Evolutionary conservation across 2,888 invertebrate species (phyloP).

Genomic region (Phengaris alcon): DNA sequence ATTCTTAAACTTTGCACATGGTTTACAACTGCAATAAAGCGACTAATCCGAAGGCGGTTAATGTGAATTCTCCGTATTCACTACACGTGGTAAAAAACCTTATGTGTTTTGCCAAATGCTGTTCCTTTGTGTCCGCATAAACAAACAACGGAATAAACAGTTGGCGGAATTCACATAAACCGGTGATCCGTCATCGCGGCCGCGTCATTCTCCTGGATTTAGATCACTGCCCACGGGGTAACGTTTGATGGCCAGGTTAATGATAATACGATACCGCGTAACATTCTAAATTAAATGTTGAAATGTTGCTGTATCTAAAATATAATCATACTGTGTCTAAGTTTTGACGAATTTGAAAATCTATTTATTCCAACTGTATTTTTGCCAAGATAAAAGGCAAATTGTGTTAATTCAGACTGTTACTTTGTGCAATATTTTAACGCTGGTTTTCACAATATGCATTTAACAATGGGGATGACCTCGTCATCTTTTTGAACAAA

Average conservation of each 20-base stretch:
- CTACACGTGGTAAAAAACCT: not conserved
- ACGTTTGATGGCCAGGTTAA: slow-evolving; percentile 11
- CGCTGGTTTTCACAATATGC: too few relatives aligned
- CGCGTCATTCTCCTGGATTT: slow-evolving; percentile 23
- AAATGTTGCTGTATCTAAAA: not conserved
- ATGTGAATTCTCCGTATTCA: slow-evolving; percentile 14
- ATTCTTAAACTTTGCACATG: not conserved
- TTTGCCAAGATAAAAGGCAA: too few relatives aligned
- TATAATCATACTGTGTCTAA: too few relatives aligned
- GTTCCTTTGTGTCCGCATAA: slow-evolving; percentile 18
- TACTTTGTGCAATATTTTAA: too few relatives aligned
- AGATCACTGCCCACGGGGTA: slow-evolving; percentile 20
- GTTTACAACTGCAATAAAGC: slow-evolving; percentile 4
- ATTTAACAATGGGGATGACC: too few relatives aligned
- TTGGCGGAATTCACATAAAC: slow-evolving; percentile 11
- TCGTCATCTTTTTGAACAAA: too few relatives aligned
- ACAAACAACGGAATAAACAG: slow-evolving; percentile 11
- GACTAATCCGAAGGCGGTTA: slow-evolving; percentile 18
- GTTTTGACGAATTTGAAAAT: not conserved
- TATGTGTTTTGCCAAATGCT: slow-evolving; percentile 4
- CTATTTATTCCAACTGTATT: not conserved
- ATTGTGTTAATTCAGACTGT: too few relatives aligned
- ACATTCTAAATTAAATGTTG: not conserved
- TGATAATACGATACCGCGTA: not conserved
- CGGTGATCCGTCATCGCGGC: slow-evolving; percentile 15